Evolutionary conservation across 2,797 vertebrate genomes (phyloP).

Genomic region (Jordanella pulchra): DNA sequence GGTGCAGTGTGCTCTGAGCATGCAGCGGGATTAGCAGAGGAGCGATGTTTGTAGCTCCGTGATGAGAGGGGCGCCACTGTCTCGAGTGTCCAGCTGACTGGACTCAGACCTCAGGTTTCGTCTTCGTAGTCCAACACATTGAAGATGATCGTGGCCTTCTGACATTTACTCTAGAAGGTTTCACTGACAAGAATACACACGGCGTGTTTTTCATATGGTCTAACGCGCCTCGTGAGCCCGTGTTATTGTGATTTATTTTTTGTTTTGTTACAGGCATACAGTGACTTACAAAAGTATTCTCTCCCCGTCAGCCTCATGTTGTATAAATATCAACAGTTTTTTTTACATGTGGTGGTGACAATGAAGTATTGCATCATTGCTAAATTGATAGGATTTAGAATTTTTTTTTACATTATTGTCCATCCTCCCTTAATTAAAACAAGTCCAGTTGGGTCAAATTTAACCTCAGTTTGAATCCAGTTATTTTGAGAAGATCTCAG

Average conservation of each 20-base stretch:
- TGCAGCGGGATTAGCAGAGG: conserved; percentile 46
- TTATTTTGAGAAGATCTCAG: too few relatives aligned
- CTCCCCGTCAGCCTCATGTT: not conserved
- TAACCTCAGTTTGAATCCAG: too few relatives aligned
- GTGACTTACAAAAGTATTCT: not conserved
- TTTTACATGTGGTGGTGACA: not conserved
- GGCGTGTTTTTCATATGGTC: not conserved
- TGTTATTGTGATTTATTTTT: not conserved
- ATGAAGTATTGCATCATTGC: not conserved
- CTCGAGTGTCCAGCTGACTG: conserved; percentile 56
- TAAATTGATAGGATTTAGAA: not conserved
- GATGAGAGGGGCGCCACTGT: conserved; percentile 25
- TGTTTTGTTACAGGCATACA: not conserved
- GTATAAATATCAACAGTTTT: not conserved
- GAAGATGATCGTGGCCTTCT: conserved; percentile 18
- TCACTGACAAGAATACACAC: not conserved
- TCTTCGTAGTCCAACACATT: conserved; percentile 44
- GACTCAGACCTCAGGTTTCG: conserved; percentile 60
- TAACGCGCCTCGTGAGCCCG: not conserved
- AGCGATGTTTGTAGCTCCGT: conserved; percentile 27
- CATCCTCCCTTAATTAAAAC: not conserved
- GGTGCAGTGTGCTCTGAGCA: conserved; percentile 35
- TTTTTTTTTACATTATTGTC: not conserved
- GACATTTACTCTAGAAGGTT: not conserved
- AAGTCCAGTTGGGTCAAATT: not conserved